Evolutionary conservation across 2,797 vertebrate genomes (phyloP).

Genomic region (Enteromius trimaculatus): DNA sequence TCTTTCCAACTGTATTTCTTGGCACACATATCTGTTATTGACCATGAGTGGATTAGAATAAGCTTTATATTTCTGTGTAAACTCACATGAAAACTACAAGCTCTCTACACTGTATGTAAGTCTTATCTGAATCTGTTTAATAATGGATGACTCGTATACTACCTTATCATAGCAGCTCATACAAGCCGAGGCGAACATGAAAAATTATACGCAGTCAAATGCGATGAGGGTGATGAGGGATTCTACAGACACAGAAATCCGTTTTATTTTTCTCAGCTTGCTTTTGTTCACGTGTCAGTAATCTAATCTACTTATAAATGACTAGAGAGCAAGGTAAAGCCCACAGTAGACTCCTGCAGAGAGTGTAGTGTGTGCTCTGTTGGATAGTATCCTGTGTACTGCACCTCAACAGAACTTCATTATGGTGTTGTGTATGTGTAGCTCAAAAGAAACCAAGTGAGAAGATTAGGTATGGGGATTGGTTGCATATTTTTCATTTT

Average conservation of each 20-base stretch:
- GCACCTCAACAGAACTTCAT: background rate
- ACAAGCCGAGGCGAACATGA: slow-evolving; percentile 4
- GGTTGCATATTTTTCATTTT: slow-evolving; percentile 43
- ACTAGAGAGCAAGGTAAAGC: slow-evolving; percentile 56
- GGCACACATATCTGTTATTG: background rate
- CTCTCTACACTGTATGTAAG: slow-evolving; percentile 27
- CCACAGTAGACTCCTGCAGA: slow-evolving; percentile 42
- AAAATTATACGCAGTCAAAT: slow-evolving; percentile 42
- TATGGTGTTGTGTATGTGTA: slow-evolving; percentile 16
- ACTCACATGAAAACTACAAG: slow-evolving; percentile 17
- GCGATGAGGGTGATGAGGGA: slow-evolving; percentile 42
- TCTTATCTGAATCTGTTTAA: slow-evolving; percentile 28
- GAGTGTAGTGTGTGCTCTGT: slow-evolving; percentile 15
- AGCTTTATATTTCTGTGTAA: slow-evolving; percentile 9
- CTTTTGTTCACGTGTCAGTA: slow-evolving; percentile 58
- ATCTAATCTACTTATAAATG: slow-evolving; percentile 68
- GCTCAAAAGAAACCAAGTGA: background rate
- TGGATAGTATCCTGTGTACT: slow-evolving; percentile 6
- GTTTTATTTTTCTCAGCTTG: slow-evolving; percentile 28
- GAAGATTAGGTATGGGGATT: slow-evolving; percentile 42
- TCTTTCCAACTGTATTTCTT: background rate
- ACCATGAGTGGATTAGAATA: background rate
- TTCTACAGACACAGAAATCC: slow-evolving; percentile 35
- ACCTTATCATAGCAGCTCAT: slow-evolving; percentile 45
- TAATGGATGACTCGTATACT: slow-evolving; percentile 40